Percentiles rank a stretch among this genome's conserved stretches.
These are phyloP conservation scores for Drosophila aff. DNA, from an alignment of 1,140 invertebrate species.

Conservation along the genomic window DNA sequence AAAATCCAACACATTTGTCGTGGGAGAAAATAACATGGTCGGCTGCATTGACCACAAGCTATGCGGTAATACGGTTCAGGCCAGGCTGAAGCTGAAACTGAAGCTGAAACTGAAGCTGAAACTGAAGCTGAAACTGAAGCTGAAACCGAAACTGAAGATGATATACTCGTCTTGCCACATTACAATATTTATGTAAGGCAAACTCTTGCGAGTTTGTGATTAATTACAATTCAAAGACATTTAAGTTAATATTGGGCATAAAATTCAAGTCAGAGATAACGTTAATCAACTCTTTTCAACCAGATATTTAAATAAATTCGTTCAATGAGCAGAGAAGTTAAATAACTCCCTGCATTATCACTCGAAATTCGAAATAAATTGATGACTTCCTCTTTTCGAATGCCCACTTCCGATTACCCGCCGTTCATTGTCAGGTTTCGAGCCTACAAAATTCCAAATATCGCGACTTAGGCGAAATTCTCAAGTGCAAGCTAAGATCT, in stretches of 20 bases:
- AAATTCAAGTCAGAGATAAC: neutral
- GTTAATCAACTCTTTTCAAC: neutral
- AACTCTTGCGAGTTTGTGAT: neutral
- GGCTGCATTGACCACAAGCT: neutral
- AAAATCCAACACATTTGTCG: conserved; percentile 9
- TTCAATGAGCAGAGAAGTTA: neutral
- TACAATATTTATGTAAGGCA: neutral
- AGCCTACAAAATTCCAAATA: neutral
- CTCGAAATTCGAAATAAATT: neutral
- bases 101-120: too few relatives aligned
- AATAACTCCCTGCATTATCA: neutral
- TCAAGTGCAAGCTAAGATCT: neutral
- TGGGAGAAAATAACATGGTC: conserved; percentile 1
- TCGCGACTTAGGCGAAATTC: conserved; percentile 2
- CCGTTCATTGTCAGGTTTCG: neutral
- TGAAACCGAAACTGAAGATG: neutral
- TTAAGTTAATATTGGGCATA: neutral
- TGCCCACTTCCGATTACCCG: neutral
- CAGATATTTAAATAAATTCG: neutral
- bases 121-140: too few relatives aligned
- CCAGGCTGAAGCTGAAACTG: neutral
- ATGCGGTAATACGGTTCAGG: neutral
- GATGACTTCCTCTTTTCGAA: neutral
- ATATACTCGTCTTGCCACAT: neutral
- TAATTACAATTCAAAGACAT: neutral